These are phyloP conservation scores for Acanthosoma haemorrhoidale DNA, from an alignment of 2,888 invertebrate species.

Conservation along the genomic window DNA sequence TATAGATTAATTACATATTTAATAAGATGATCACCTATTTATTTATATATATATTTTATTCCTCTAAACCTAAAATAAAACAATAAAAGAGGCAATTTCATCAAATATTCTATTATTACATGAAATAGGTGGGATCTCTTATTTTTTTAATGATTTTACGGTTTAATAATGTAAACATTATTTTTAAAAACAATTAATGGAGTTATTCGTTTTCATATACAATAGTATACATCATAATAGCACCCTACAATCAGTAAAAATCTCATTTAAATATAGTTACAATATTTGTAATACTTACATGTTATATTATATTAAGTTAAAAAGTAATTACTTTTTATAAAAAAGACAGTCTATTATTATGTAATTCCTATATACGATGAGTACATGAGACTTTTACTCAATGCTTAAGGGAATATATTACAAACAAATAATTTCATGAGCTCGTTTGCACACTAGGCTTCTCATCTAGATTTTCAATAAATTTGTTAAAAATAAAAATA, in stretches of 20 bases:
- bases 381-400: slow-evolving; percentile 2
- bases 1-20: neutral
- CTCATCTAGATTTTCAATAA: too few relatives aligned
- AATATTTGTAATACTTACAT: neutral
- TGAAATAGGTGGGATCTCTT: slow-evolving; percentile 25
- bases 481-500: too few relatives aligned
- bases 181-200: slow-evolving; percentile 9
- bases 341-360: slow-evolving; percentile 11
- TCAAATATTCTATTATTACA: neutral
- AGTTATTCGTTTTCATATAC: neutral
- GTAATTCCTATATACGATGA: neutral
- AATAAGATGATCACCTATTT: neutral
- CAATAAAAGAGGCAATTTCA: slow-evolving; percentile 3
- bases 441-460: neutral
- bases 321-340: neutral
- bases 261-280: neutral
- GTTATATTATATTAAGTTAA: neutral
- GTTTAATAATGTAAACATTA: neutral
- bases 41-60: neutral
- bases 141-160: neutral
- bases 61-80: slow-evolving; percentile 13
- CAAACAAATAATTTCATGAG: neutral
- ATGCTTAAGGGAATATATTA: neutral
- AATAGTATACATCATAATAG: neutral
- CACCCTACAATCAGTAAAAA: slow-evolving; percentile 12